phyloP scores from a whole-genome alignment of 2,113 vertebrate genomes.

The Silurus meridionalis region DNA sequence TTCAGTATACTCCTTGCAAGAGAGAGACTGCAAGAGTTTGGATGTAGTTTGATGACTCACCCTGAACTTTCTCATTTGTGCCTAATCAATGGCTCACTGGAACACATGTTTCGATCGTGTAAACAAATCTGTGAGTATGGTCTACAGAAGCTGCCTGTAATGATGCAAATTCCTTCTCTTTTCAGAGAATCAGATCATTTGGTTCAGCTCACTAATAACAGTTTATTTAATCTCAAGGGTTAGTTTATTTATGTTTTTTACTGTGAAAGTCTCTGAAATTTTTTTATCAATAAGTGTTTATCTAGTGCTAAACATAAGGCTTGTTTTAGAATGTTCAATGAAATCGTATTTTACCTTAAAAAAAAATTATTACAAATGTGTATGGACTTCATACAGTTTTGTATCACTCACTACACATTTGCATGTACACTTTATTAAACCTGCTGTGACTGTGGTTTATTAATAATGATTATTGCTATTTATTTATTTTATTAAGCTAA shows the following conservation, averaged over 20 bases:
- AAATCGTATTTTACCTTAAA: not conserved
- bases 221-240: not conserved
- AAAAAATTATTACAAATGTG: not conserved
- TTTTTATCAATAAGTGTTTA: not conserved
- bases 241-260: not conserved
- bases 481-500: not conserved
- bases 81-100: not conserved
- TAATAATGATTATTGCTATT: not conserved
- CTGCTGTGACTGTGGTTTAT: not conserved
- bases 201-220: not conserved
- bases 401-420: not conserved
- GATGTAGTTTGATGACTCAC: not conserved
- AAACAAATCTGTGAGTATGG: not conserved
- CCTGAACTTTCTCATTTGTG: not conserved
- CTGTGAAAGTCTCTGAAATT: not conserved
- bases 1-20: not conserved
- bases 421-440: not conserved
- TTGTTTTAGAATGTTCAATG: not conserved
- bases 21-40: not conserved
- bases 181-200: not conserved
- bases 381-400: not conserved
- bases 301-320: not conserved
- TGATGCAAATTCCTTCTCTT: not conserved
- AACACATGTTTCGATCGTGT: not conserved
- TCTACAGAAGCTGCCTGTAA: not conserved